Conservation (phyloP, 2,888 invertebrate species). For the Steromphala cineraria region DNA sequence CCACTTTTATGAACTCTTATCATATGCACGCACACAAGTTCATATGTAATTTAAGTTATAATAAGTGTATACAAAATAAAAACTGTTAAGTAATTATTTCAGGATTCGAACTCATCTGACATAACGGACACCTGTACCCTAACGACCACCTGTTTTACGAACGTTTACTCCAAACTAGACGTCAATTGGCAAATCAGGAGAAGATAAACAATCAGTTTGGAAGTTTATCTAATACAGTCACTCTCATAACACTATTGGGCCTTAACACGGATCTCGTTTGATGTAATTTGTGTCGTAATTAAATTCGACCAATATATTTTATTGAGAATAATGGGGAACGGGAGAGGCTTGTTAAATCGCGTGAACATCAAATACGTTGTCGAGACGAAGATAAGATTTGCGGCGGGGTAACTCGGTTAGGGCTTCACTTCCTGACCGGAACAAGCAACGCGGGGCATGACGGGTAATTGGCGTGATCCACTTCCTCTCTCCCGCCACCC, state of each 20-base stretch:
- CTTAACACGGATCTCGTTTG: constrained; percentile 12
- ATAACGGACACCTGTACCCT: no score
- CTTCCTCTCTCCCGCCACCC: background rate
- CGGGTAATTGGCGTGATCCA: constrained; percentile 9
- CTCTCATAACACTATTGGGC: background rate
- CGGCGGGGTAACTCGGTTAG: background rate
- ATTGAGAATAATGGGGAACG: background rate
- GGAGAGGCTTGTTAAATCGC: background rate
- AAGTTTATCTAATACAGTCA: constrained; percentile 11
- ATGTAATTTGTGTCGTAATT: constrained; percentile 14
- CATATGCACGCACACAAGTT: no score
- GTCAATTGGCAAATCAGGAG: background rate
- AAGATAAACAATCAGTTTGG: constrained; percentile 8
- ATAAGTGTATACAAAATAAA: no score
- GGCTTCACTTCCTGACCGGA: background rate
- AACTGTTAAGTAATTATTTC: no score
- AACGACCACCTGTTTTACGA: no score
- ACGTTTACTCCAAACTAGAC: background rate
- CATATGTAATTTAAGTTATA: no score
- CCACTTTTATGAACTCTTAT: no score
- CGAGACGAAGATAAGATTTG: constrained; percentile 11
- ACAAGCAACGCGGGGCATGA: constrained; percentile 6
- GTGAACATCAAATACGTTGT: constrained; percentile 21
- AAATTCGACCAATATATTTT: constrained; percentile 18
- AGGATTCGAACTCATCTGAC: no score